phyloP scores from a whole-genome alignment of 1,140 invertebrate species.

The Delia radicum region DNA sequence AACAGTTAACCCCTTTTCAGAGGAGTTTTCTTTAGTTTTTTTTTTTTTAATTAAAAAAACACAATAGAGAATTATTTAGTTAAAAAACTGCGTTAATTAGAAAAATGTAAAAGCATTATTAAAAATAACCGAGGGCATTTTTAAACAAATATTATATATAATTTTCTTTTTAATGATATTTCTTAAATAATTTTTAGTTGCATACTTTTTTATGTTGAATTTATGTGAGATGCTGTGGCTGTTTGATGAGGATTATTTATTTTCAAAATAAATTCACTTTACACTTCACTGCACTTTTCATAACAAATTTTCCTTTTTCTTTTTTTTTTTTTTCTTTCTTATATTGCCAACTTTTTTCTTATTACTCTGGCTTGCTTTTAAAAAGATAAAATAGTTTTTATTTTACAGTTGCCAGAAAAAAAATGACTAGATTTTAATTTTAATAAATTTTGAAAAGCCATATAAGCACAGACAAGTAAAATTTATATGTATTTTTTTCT shows the following conservation, averaged over 20 bases:
- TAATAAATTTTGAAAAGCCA: neutral
- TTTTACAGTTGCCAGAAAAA: neutral
- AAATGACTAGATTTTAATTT: neutral
- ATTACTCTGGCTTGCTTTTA: neutral
- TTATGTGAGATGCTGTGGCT: neutral
- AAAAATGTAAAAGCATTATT: too few relatives aligned
- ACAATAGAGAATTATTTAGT: too few relatives aligned
- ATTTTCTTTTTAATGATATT: too few relatives aligned
- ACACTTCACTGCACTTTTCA: constrained; percentile 14
- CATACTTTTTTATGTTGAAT: neutral
- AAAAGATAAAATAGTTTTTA: neutral
- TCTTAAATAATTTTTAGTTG: too few relatives aligned
- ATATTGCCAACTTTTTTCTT: constrained; percentile 15
- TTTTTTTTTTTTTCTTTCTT: neutral
- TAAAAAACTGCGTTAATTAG: too few relatives aligned
- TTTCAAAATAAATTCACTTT: constrained; percentile 9
- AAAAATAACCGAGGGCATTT: too few relatives aligned
- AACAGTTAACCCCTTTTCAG: too few relatives aligned
- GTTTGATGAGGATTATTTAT: neutral
- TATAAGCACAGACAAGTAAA: neutral
- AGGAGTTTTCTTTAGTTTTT: too few relatives aligned
- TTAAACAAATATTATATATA: too few relatives aligned
- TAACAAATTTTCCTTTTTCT: constrained; percentile 6
- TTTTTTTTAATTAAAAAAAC: too few relatives aligned
- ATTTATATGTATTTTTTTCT: neutral